Conservation (phyloP, 2,888 invertebrate species). For the Laspeyria flexula region DNA sequence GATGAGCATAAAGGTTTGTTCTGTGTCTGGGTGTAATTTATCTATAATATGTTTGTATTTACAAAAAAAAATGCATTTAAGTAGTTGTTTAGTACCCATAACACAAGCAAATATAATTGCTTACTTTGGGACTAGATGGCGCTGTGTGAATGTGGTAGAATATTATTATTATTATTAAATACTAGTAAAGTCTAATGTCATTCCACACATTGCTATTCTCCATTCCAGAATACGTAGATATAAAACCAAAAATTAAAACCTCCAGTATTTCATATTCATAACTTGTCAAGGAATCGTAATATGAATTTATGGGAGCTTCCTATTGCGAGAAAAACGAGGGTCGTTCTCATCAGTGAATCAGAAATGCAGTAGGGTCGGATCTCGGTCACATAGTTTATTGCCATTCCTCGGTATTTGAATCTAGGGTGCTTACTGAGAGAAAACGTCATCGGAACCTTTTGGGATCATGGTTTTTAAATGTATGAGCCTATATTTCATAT, state of each 20-base stretch:
- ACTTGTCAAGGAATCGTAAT: conserved; percentile 2
- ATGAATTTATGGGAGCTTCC: conserved; percentile 6
- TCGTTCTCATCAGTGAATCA: conserved; percentile 16
- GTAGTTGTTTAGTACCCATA: too few relatives aligned
- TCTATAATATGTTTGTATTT: too few relatives aligned
- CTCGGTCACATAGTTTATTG: conserved; percentile 27
- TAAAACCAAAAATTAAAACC: conserved; percentile 1
- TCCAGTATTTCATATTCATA: conserved; percentile 6
- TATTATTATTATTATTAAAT: too few relatives aligned
- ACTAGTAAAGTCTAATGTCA: too few relatives aligned
- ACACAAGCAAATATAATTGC: too few relatives aligned
- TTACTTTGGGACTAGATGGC: too few relatives aligned
- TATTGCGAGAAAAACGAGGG: background rate
- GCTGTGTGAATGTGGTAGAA: too few relatives aligned
- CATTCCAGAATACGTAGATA: background rate
- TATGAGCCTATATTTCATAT: background rate
- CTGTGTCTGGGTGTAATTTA: too few relatives aligned
- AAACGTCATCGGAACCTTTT: background rate
- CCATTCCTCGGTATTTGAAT: conserved; percentile 14
- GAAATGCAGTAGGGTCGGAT: conserved; percentile 24
- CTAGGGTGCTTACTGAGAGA: background rate
- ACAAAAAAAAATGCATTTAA: too few relatives aligned
- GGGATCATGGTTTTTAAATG: background rate
- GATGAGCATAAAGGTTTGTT: too few relatives aligned
- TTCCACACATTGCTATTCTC: too few relatives aligned